Base-by-base conservation (phyloP, 2,888 invertebrate species). In the Digitonthophagus gazella region DNA sequence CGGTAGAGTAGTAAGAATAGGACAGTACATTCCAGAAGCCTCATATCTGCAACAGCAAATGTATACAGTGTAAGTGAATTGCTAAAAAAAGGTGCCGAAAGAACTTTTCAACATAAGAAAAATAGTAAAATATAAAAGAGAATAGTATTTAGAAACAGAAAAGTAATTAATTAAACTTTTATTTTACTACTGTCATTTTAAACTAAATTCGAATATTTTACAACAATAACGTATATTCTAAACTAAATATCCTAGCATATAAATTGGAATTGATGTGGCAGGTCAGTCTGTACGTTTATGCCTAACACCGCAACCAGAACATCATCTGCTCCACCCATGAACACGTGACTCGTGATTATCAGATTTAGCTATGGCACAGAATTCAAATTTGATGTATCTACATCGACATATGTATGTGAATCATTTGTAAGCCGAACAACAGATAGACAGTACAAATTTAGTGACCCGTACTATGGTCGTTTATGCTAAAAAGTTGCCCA, bases 21-120 rank as follows among this genome's bases (percentile, higher is more conserved):
- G 61, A 75, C 75, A 69, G 74, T 75, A 78, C 78, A 78, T 76
- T 76, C 71, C 73, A 78, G 75, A 73, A 78, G 77, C 77, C 79
- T 77, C 77, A 76, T 78, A 78, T 78, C 80, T 80, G 78, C 18
- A 79, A 80, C 69, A 69, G 73, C 74, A 71, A 67, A 63, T 15
- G 22, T 54, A 67, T 28, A 65, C 64, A 58, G 11, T 58, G 16
- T 18, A 58, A 18, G 58, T 58, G 15, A 58, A 58, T 58, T 8
- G 15, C 18, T 54, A n/a, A 16, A 58, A 58, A 18, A 18, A 16
- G 58, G 15, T 2, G 18, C 3, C 18, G 15, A 2, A 11, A 4
- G 54, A 5, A 15, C 3, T 44, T 44, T 44, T 11, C 8, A 44
- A 57, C 16, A 14, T 57, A n/a, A 57, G 2, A 14, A 57, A 57